These are phyloP conservation scores for Hozukius guyotensis DNA, from an alignment of 2,797 vertebrate genomes.

Conservation along the genomic window DNA sequence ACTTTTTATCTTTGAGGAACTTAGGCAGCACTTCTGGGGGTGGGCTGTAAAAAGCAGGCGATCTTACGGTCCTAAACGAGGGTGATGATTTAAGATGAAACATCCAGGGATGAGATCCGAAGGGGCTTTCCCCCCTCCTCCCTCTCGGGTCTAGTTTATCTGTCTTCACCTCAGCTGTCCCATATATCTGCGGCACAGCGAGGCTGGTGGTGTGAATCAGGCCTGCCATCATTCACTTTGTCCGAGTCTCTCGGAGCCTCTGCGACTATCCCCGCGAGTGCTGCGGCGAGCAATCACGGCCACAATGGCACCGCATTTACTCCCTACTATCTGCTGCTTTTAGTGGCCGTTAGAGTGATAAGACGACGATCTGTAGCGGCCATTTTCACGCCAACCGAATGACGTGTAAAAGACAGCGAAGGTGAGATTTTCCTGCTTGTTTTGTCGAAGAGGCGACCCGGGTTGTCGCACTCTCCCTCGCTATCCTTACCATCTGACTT, in stretches of 20 bases:
- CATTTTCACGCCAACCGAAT: conserved; percentile 12
- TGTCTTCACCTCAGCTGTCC: conserved; percentile 80
- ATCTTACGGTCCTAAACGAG: conserved; percentile 54
- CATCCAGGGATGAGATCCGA: conserved; percentile 65
- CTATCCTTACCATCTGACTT: conserved; percentile 33
- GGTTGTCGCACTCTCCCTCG: not conserved
- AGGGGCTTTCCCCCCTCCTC: conserved; percentile 49
- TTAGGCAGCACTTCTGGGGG: not conserved
- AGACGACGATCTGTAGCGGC: conserved; percentile 25
- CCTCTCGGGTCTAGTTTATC: conserved; percentile 75
- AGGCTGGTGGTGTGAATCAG: conserved; percentile 69
- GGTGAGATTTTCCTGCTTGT: conserved; percentile 19
- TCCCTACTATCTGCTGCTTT: conserved; percentile 42
- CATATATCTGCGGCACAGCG: conserved; percentile 74
- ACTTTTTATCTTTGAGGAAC: conserved; percentile 35
- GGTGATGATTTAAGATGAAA: conserved; percentile 77
- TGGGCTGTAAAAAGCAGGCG: conserved; percentile 7
- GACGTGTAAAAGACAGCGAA: not conserved
- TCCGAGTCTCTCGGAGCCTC: conserved; percentile 41
- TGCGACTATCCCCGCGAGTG: conserved; percentile 43
- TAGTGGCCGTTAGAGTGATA: conserved; percentile 46
- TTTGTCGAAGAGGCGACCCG: not conserved
- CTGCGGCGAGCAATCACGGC: conserved; percentile 52
- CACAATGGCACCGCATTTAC: conserved; percentile 60
- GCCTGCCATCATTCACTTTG: conserved; percentile 76